Conservation (phyloP, 2,888 invertebrate species). For the Oxyteleia sp. region DNA sequence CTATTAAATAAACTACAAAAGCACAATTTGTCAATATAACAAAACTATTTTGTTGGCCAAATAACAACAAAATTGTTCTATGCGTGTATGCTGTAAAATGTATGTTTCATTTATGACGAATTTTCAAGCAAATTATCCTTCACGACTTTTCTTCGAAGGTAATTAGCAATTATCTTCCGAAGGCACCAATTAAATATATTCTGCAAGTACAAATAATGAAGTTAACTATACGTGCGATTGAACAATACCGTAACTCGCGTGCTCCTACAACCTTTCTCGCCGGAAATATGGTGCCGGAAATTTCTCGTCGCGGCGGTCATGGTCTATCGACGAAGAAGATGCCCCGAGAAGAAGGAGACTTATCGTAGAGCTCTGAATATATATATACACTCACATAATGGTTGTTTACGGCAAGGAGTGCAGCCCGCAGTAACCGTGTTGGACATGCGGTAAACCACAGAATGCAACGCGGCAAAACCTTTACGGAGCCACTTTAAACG, state of each 20-base stretch:
- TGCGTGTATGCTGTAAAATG: slow-evolving; percentile 1
- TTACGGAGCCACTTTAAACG: slow-evolving; percentile 78
- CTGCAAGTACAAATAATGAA: slow-evolving; percentile 8
- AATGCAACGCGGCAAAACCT: slow-evolving; percentile 84
- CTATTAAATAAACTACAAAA: too few species aligned
- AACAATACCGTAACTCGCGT: slow-evolving; percentile 52
- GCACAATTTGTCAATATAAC: too few species aligned
- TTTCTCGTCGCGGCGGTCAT: slow-evolving; percentile 81
- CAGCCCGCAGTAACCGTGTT: slow-evolving; percentile 83
- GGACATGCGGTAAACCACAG: slow-evolving; percentile 87
- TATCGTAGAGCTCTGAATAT: slow-evolving; percentile 77
- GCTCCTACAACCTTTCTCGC: slow-evolving; percentile 46
- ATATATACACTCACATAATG: slow-evolving; percentile 84
- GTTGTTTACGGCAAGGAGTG: slow-evolving; percentile 82
- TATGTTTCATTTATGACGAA: slow-evolving; percentile 3
- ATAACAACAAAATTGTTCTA: too few species aligned
- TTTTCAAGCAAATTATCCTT: not conserved
- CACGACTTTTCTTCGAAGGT: not conserved
- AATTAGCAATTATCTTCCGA: slow-evolving; percentile 14
- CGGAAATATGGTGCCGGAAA: slow-evolving; percentile 83
- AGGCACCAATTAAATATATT: slow-evolving; percentile 5
- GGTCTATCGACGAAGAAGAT: slow-evolving; percentile 77
- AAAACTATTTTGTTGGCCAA: too few species aligned
- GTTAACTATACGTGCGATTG: slow-evolving; percentile 26
- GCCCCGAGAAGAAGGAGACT: slow-evolving; percentile 61